phyloP scores from a whole-genome alignment of 2,888 invertebrate genomes.

The Drosophila anomelani region DNA sequence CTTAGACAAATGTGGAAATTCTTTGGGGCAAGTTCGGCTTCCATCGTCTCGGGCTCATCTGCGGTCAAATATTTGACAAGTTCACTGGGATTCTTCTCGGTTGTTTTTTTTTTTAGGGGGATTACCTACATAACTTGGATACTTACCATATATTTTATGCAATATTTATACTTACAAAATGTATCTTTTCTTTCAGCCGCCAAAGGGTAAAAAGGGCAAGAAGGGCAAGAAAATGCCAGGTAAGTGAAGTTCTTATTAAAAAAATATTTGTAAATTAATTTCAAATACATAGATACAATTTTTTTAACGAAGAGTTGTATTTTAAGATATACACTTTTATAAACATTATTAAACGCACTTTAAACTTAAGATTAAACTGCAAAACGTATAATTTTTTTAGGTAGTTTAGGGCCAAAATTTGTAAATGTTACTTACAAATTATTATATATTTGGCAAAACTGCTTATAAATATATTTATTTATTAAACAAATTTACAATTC shows the following conservation, averaged over 20 bases:
- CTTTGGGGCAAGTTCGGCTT: conserved; percentile 31
- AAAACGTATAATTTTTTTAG: too few relatives aligned
- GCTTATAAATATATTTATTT: too few relatives aligned
- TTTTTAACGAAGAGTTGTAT: not conserved
- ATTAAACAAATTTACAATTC: not conserved
- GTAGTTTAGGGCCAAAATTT: not conserved
- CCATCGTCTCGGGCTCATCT: conserved; percentile 11
- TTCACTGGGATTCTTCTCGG: not conserved
- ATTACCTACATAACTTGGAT: not conserved
- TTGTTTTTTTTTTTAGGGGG: too few relatives aligned
- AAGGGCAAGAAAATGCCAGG: conserved; percentile 83
- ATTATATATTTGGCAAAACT: not conserved
- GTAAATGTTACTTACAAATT: not conserved
- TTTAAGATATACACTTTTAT: not conserved
- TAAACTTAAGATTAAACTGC: not conserved
- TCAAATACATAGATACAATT: not conserved
- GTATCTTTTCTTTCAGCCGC: conserved; percentile 76
- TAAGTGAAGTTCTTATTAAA: conserved; percentile 61
- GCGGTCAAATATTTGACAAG: conserved; percentile 3
- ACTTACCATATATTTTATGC: not conserved
- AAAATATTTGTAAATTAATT: not conserved
- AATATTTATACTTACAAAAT: not conserved
- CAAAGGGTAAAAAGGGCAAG: conserved; percentile 83
- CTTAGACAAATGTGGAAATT: conserved; percentile 41
- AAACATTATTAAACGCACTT: not conserved